phyloP scores from a whole-genome alignment of 2,113 vertebrate species.

The Oostethus manadensis region DNA sequence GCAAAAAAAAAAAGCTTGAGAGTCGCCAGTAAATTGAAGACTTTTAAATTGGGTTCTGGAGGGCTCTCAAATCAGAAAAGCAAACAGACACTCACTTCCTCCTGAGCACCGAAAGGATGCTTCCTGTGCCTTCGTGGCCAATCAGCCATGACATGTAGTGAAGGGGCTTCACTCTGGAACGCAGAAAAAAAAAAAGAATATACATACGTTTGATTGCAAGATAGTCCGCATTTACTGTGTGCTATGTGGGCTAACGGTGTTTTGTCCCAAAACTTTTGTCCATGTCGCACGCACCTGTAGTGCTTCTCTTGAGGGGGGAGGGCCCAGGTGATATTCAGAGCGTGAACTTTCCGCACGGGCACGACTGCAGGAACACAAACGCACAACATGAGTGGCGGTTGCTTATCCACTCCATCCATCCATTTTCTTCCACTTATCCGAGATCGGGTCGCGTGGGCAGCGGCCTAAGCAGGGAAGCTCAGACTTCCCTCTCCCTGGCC shows the following conservation, averaged over 20 bases:
- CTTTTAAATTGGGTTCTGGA: constrained; percentile 55
- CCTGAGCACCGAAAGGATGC: constrained; percentile 89
- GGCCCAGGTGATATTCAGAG: constrained; percentile 90
- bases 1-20: constrained; percentile 16
- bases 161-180: constrained; percentile 88
- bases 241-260: too few species aligned
- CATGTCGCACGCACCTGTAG: constrained; percentile 79
- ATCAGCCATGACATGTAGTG: constrained; percentile 97
- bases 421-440: too few species aligned
- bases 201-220: constrained; percentile 26
- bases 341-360: constrained; percentile 89
- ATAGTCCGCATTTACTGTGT: constrained; percentile 1
- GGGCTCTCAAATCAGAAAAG: constrained; percentile 44
- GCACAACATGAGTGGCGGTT: neutral
- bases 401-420: too few species aligned
- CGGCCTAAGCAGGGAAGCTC: too few species aligned
- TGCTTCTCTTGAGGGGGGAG: constrained; percentile 86
- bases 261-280: neutral
- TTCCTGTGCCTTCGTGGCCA: constrained; percentile 95
- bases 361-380: constrained; percentile 76
- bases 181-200: constrained; percentile 26
- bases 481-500: too few species aligned
- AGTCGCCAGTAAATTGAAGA: constrained; percentile 41
- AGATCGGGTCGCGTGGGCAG: too few species aligned
- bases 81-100: constrained; percentile 80